phyloP scores from a whole-genome alignment of 1,140 invertebrate genomes.

The Scylla paramamosain region DNA sequence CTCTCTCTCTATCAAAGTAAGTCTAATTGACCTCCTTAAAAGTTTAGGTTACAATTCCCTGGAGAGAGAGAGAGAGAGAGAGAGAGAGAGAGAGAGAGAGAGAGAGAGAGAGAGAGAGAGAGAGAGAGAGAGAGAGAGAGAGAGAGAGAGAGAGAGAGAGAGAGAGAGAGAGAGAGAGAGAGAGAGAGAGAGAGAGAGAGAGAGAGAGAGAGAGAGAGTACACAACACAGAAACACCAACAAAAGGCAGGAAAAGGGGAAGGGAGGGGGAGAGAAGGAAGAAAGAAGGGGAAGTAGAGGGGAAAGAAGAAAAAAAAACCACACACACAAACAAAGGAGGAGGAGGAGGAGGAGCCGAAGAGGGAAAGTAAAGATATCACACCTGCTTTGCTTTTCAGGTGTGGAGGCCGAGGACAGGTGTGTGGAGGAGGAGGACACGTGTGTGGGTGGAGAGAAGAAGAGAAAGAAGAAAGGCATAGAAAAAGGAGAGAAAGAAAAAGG shows the following conservation, averaged over 20 bases:
- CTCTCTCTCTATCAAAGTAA: neutral
- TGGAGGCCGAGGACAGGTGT: neutral
- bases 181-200: too few species aligned
- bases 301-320: too few species aligned
- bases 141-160: conserved; percentile 20
- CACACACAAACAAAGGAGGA: too few species aligned
- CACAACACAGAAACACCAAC: too few species aligned
- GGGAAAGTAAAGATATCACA: neutral
- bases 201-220: too few species aligned
- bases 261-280: too few species aligned
- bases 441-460: neutral
- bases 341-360: too few species aligned
- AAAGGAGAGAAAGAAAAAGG: neutral
- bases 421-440: neutral
- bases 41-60: neutral
- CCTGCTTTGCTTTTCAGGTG: neutral
- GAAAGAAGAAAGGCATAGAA: neutral
- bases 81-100: conserved; percentile 20
- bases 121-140: conserved; percentile 20
- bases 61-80: neutral
- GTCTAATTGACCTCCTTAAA: neutral
- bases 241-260: too few species aligned
- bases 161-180: neutral
- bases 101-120: conserved; percentile 20
- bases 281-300: too few species aligned